Percentiles rank a stretch among this genome's conserved stretches.
Conservation (phyloP, 2,797 vertebrate genomes). For the Argyrosomus regius region DNA sequence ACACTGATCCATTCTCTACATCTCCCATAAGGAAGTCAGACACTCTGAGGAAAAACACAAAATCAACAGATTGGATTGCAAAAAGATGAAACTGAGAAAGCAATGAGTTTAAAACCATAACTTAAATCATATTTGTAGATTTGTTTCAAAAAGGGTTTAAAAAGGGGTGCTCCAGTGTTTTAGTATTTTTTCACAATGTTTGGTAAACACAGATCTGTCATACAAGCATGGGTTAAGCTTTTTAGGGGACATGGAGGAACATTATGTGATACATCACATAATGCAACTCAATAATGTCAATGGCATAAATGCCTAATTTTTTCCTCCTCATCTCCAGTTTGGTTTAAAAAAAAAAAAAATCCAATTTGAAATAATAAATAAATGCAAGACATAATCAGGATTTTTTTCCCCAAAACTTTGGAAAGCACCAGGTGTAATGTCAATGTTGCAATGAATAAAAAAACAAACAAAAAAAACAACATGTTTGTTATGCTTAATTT, state of each 20-base stretch:
- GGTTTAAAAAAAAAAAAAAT: neutral
- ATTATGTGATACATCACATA: too few species aligned
- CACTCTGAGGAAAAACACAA: slow-evolving; percentile 86
- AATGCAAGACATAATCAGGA: neutral
- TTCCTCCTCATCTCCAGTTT: neutral
- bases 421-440: neutral
- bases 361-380: neutral
- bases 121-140: neutral
- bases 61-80: neutral
- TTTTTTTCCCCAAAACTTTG: neutral
- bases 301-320: too few species aligned
- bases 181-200: neutral
- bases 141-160: neutral
- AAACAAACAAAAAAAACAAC: neutral
- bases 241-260: too few species aligned
- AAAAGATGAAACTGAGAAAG: neutral
- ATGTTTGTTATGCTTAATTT: neutral
- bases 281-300: too few species aligned
- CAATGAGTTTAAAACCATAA: neutral
- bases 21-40: slow-evolving; percentile 99
- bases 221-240: neutral
- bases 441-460: neutral
- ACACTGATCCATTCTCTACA: slow-evolving; percentile 94
- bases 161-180: neutral
- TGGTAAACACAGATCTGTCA: neutral